These are phyloP conservation scores for Cherax quadricarinatus DNA, from an alignment of 1,140 invertebrate species.

Conservation along the genomic window DNA sequence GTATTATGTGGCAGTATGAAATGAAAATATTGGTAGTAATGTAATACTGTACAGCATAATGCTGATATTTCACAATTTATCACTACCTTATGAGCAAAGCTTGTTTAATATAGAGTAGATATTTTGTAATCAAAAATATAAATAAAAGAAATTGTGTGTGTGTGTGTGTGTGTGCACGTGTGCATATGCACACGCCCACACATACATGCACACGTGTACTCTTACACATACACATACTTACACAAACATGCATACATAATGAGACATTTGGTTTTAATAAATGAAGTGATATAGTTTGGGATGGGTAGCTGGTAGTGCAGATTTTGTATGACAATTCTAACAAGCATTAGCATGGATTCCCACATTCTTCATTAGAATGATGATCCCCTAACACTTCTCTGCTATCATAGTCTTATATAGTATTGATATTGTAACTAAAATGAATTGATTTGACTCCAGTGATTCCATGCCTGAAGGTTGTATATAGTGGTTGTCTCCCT, in stretches of 20 bases:
- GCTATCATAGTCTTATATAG: conserved; percentile 17
- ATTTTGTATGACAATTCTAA: conserved; percentile 61
- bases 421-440: conserved; percentile 34
- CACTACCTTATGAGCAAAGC: conserved; percentile 59
- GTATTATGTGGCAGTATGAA: conserved; percentile 39
- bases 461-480: conserved; percentile 62
- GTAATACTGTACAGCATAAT: conserved; percentile 54
- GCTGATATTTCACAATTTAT: conserved; percentile 59
- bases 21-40: conserved; percentile 28
- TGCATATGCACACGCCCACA: not conserved
- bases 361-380: conserved; percentile 38
- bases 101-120: conserved; percentile 63
- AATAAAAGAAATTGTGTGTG: conserved; percentile 40
- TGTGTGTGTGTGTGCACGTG: conserved; percentile 6
- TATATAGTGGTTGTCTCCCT: conserved; percentile 60
- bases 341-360: conserved; percentile 57
- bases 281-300: conserved; percentile 42
- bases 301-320: conserved; percentile 53
- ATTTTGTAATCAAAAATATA: conserved; percentile 71
- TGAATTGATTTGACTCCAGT: conserved; percentile 39
- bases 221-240: conserved; percentile 1
- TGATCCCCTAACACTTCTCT: conserved; percentile 36
- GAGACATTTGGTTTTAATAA: conserved; percentile 31
- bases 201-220: conserved; percentile 17
- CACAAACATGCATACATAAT: conserved; percentile 16